phyloP scores from a whole-genome alignment of 2,113 vertebrate species.

The Triplophysa siluroides region DNA sequence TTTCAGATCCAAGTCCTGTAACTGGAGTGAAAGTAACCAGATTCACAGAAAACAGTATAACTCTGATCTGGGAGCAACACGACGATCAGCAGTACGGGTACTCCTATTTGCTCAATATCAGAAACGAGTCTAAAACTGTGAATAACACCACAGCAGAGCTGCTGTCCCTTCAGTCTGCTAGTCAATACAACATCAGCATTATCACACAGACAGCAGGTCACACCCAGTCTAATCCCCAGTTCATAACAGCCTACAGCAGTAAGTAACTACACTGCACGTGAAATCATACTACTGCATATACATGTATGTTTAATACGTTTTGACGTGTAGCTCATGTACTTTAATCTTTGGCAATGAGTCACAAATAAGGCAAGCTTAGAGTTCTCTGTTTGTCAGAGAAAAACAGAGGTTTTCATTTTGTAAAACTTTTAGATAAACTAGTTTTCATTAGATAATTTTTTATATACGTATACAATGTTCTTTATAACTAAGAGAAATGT shows the following conservation, averaged over 20 bases:
- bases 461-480: no score
- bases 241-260: constrained; percentile 21
- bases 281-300: neutral
- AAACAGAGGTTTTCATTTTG: no score
- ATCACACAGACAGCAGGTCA: neutral
- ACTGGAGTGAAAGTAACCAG: neutral
- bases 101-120: constrained; percentile 1
- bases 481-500: no score
- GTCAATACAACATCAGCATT: constrained; percentile 26
- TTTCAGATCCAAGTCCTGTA: constrained; percentile 23
- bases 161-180: constrained; percentile 15
- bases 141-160: neutral
- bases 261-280: neutral
- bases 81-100: neutral
- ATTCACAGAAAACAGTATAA: constrained; percentile 12
- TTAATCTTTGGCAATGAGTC: no score
- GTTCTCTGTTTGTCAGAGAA: no score
- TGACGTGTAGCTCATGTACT: no score
- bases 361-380: no score
- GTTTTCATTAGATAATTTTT: no score
- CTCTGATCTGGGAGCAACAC: neutral
- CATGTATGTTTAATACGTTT: neutral
- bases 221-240: constrained; percentile 23
- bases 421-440: no score
- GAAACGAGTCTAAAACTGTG: neutral